phyloP scores from a whole-genome alignment of 2,888 invertebrate genomes.

The Melikaiella ostensackeni region DNA sequence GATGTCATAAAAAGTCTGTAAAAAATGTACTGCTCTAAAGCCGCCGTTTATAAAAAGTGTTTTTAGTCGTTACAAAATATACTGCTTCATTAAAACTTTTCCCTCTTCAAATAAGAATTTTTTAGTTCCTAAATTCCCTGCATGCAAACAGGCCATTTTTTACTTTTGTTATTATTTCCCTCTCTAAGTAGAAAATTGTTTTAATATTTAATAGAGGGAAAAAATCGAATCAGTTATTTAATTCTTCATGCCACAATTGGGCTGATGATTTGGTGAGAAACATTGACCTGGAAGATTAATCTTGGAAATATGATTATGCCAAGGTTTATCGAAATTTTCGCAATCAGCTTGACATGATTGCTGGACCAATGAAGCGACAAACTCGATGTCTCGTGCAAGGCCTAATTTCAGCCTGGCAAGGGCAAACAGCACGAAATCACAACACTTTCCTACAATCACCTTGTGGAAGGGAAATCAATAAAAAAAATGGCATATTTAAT shows the following conservation, averaged over 20 bases:
- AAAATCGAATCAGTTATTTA: not conserved
- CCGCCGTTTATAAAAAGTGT: not conserved
- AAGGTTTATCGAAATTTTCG: constrained; percentile 52
- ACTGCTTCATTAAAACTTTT: no score
- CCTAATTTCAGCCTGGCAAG: constrained; percentile 59
- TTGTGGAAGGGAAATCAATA: not conserved
- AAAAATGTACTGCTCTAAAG: not conserved
- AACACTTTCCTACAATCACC: not conserved
- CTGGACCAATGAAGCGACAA: constrained; percentile 61
- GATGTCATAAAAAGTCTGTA: not conserved
- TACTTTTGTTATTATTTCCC: no score
- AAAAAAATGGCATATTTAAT: no score
- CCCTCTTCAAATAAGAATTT: no score
- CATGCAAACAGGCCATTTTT: no score
- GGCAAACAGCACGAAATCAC: constrained; percentile 57
- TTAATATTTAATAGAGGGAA: not conserved
- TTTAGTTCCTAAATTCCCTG: no score
- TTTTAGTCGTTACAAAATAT: no score
- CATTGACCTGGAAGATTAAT: constrained; percentile 18
- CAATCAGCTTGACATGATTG: constrained; percentile 60
- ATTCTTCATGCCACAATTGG: no score
- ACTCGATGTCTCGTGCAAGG: constrained; percentile 59
- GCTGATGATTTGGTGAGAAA: not conserved
- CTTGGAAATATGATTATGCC: constrained; percentile 20
- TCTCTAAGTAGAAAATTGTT: no score